These are phyloP conservation scores for Takifugu ocellatus DNA, from an alignment of 2,797 vertebrate species.

Conservation along the genomic window DNA sequence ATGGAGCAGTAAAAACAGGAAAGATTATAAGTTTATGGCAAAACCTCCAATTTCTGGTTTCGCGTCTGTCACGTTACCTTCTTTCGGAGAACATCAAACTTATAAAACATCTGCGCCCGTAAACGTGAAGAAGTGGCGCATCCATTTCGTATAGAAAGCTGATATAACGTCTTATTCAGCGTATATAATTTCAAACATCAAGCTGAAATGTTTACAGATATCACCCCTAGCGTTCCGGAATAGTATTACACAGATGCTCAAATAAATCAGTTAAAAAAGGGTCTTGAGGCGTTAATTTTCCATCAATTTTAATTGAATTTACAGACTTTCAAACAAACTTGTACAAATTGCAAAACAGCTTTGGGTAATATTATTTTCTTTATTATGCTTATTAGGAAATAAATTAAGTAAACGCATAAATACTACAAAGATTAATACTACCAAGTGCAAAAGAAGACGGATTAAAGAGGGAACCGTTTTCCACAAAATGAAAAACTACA, in stretches of 20 bases:
- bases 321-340: slow-evolving; percentile 78
- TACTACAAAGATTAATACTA: slow-evolving; percentile 44
- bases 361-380: slow-evolving; percentile 69
- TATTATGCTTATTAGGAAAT: slow-evolving; percentile 64
- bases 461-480: slow-evolving; percentile 51
- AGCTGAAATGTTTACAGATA: too few species aligned
- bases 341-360: slow-evolving; percentile 81
- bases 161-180: too few species aligned
- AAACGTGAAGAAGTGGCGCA: too few species aligned
- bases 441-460: slow-evolving; percentile 8
- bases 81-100: too few species aligned
- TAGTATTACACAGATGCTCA: neutral
- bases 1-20: too few species aligned
- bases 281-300: slow-evolving; percentile 40
- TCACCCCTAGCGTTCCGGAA: too few species aligned
- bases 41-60: too few species aligned
- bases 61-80: too few species aligned
- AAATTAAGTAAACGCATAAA: slow-evolving; percentile 68
- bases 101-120: too few species aligned
- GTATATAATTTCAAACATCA: too few species aligned
- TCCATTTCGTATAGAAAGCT: too few species aligned
- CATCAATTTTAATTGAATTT: slow-evolving; percentile 78
- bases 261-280: neutral
- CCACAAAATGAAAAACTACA: slow-evolving; percentile 36
- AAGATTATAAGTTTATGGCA: too few species aligned